Evolutionary conservation across 1,140 invertebrate species (phyloP).

Genomic region (Philaenus spumarius): DNA sequence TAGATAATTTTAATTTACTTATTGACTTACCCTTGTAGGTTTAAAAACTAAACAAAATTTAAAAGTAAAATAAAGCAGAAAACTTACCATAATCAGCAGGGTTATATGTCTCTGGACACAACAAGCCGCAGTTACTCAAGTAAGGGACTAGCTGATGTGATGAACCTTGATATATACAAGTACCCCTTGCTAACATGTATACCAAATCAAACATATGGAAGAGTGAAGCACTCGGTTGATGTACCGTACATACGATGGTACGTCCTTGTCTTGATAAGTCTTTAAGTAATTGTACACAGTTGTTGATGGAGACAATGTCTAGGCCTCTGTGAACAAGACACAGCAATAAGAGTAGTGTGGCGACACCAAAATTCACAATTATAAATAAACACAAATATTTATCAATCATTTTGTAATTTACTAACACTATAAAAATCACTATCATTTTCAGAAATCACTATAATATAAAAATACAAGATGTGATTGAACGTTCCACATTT

Average conservation of each 20-base stretch:
- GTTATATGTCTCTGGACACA: slow-evolving; percentile 41
- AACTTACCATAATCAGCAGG: slow-evolving; percentile 35
- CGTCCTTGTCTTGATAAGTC: slow-evolving; percentile 44
- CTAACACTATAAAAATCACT: neutral
- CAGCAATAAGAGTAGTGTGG: no score
- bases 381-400: no score
- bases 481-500: no score
- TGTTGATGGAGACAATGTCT: slow-evolving; percentile 52
- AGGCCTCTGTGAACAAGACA: slow-evolving; percentile 46
- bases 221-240: slow-evolving; percentile 57
- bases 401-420: no score
- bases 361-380: neutral
- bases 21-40: no score
- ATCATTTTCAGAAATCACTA: neutral
- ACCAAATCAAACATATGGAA: slow-evolving; percentile 56
- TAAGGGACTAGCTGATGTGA: slow-evolving; percentile 47
- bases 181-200: slow-evolving; percentile 51
- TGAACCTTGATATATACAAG: slow-evolving; percentile 51
- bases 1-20: no score
- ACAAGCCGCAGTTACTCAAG: slow-evolving; percentile 26
- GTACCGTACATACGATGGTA: slow-evolving; percentile 60
- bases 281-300: slow-evolving; percentile 45
- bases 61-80: no score
- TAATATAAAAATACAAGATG: no score
- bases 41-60: no score